A percentile compares a stretch with the other conserved stretches of the same genome.
phyloP scores from a whole-genome alignment of 2,797 vertebrate species.

The Sciurus vulgaris region DNA sequence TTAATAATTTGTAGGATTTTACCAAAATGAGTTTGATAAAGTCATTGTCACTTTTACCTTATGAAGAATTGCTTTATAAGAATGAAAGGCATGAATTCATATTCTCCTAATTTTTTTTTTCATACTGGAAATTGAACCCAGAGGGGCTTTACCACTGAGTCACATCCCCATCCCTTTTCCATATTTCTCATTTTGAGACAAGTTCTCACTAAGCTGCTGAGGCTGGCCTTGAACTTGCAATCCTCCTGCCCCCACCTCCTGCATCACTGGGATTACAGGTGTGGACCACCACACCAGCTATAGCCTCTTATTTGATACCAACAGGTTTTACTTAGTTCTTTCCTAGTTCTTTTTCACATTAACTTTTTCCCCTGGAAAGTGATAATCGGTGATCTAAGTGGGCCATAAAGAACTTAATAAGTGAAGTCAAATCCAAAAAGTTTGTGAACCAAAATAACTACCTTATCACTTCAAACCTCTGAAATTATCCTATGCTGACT shows the following conservation, averaged over 20 bases:
- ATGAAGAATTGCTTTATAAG: background rate
- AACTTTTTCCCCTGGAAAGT: background rate
- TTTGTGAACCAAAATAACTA: background rate
- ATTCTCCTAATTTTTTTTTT: too few relatives aligned
- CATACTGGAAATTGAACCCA: too few relatives aligned
- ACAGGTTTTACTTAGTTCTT: background rate
- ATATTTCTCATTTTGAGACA: too few relatives aligned
- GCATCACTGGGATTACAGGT: too few relatives aligned
- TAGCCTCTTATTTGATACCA: background rate
- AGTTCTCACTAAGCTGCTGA: too few relatives aligned
- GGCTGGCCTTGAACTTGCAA: too few relatives aligned
- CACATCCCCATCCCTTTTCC: too few relatives aligned
- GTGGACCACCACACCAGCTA: too few relatives aligned
- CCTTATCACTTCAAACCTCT: background rate
- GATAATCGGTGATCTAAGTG: background rate
- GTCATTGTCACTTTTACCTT: background rate
- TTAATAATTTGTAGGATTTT: background rate
- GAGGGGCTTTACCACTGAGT: too few relatives aligned
- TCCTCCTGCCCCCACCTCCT: too few relatives aligned
- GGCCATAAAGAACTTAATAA: background rate
- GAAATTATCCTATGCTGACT: background rate
- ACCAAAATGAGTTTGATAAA: background rate
- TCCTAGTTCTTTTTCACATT: too few relatives aligned
- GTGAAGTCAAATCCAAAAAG: background rate
- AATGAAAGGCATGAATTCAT: slow-evolving; percentile 12